Base-by-base conservation (phyloP, 2,888 invertebrate species). In the Folsomia manolachei region DNA sequence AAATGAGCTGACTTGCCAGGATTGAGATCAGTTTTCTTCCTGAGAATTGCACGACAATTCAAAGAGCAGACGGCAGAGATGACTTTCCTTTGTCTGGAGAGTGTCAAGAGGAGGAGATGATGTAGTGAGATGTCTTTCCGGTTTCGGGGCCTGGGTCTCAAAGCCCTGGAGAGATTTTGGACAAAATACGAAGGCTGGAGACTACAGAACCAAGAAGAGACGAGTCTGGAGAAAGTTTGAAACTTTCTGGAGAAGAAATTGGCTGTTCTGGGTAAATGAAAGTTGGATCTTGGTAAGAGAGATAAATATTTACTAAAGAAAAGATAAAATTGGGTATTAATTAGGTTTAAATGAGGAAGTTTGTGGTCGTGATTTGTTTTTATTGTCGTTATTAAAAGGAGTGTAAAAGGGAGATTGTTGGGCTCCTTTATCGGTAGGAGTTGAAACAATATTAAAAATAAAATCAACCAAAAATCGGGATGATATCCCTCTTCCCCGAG, bases 401-500 rank as follows among this genome's bases (percentile, higher is more conserved):
- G n/a, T n/a, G n/a, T n/a, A n/a, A n/a, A n/a, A n/a, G n/a, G n/a
- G n/a, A n/a, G n/a, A n/a, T n/a, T n/a, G n/a, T n/a, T n/a, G n/a
- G n/a, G n/a, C n/a, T n/a, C n/a, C n/a, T n/a, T n/a, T n/a, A n/a
- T n/a, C n/a, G n/a, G n/a, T n/a, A n/a, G n/a, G n/a, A n/a, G n/a
- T n/a, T n/a, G n/a, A n/a, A n/a, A n/a, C n/a, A n/a, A n/a, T n/a
- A n/a, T n/a, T n/a, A n/a, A n/a, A n/a, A n/a, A n/a, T n/a, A n/a
- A n/a, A n/a, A n/a, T n/a, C n/a, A n/a, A n/a, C n/a, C n/a, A n/a
- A n/a, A n/a, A n/a, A n/a, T n/a, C n/a, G n/a, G n/a, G n/a, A 56
- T 39, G 64, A 11, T 27, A 14, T 18, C 66, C 71, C 61, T 61
- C 27, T 39, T 24, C 60, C 75, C 69, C 75, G 25, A 26, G 75